Percentiles rank a stretch among this genome's conserved stretches.
Conservation (phyloP, 1,140 invertebrate species). For the Phocides pigmalion region DNA sequence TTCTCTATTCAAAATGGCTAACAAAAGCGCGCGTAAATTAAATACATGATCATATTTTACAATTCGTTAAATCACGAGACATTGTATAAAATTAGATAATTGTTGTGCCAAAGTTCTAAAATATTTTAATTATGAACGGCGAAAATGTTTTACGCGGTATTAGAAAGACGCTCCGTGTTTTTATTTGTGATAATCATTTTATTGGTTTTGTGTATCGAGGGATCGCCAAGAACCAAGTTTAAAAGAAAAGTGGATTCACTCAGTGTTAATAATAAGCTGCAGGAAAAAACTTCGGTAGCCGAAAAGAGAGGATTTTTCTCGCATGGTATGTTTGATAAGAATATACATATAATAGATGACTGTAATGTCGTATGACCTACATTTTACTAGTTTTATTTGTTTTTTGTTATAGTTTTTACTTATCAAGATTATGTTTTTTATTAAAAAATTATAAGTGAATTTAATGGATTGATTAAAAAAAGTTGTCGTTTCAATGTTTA, state of each 20-base stretch:
- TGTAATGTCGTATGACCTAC: too few relatives aligned
- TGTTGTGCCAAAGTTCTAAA: constrained; percentile 38
- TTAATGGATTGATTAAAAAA: too few relatives aligned
- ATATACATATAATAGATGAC: too few relatives aligned
- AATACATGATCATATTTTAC: not conserved
- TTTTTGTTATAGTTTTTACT: too few relatives aligned
- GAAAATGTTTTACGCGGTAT: constrained; percentile 62
- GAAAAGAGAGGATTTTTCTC: constrained; percentile 59
- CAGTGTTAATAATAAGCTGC: constrained; percentile 34
- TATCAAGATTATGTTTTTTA: too few relatives aligned
- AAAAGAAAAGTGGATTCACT: constrained; percentile 50
- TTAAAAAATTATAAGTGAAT: too few relatives aligned
- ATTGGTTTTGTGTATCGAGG: constrained; percentile 41
- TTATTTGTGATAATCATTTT: constrained; percentile 44
- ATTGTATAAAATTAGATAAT: not conserved
- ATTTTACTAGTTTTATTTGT: too few relatives aligned
- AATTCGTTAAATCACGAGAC: too few relatives aligned
- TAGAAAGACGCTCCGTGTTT: constrained; percentile 50
- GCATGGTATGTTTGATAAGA: constrained; percentile 46
- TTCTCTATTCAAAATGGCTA: constrained; percentile 37
- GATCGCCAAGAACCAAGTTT: constrained; percentile 39
- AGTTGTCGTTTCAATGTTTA: too few relatives aligned
- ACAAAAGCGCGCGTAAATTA: constrained; percentile 42
- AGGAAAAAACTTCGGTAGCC: constrained; percentile 30
- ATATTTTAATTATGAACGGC: constrained; percentile 62